A percentile compares a stretch with the other conserved stretches of the same genome.
Evolutionary conservation across 2,113 vertebrate genomes (phyloP).

Genomic region (Talpa occidentalis): DNA sequence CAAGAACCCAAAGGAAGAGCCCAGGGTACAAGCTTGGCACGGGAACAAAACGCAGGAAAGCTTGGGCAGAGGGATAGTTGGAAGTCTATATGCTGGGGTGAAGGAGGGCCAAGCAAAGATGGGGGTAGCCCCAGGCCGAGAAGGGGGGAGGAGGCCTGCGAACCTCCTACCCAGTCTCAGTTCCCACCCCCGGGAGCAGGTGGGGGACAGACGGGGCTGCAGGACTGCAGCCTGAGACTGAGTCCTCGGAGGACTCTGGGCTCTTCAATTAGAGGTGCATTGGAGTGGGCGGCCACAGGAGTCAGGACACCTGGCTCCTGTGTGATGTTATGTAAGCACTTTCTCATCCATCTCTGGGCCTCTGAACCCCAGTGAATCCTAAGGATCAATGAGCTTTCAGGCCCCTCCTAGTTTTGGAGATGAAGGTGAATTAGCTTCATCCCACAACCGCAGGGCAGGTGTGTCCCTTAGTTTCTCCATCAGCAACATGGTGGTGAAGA

Average conservation of each 20-base stretch:
- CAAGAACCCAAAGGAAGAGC: not conserved
- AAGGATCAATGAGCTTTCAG: not conserved
- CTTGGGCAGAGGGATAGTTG: not conserved
- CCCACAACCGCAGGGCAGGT: not conserved
- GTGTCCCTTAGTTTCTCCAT: not conserved
- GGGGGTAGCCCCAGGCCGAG: not conserved
- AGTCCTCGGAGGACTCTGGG: not conserved
- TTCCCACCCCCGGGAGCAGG: not conserved
- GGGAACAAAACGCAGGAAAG: not conserved
- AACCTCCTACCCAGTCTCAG: not conserved
- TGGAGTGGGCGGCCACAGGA: not conserved
- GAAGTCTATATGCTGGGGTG: not conserved
- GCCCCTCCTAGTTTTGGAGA: not conserved
- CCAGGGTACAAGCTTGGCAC: not conserved
- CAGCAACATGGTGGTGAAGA: slow-evolving; percentile 29
- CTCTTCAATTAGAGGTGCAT: not conserved
- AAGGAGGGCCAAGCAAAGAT: not conserved
- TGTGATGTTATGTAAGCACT: not conserved
- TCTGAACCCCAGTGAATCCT: not conserved
- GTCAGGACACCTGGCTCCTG: not conserved
- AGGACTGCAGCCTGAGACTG: not conserved
- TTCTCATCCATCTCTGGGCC: not conserved
- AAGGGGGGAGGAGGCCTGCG: not conserved
- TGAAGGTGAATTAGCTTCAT: not conserved
- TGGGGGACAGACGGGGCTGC: not conserved